phyloP scores from a whole-genome alignment of 2,113 vertebrate genomes.

The Hippocampus guttulatus region DNA sequence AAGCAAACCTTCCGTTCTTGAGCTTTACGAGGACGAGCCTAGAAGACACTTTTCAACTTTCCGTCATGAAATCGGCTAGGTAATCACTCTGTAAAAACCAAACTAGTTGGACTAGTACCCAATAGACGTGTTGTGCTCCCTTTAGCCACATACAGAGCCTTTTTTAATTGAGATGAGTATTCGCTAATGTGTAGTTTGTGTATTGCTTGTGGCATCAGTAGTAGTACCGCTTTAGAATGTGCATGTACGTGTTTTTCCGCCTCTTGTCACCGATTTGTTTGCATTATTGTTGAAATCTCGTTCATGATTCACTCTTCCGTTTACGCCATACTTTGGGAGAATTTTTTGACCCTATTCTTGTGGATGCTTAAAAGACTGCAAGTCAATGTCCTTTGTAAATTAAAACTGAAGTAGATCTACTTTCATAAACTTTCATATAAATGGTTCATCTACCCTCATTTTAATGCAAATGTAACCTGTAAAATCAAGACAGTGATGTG shows the following conservation, averaged over 20 bases:
- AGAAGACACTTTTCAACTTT: constrained; percentile 44
- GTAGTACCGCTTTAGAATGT: constrained; percentile 28
- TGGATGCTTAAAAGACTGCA: too few species aligned
- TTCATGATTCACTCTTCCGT: too few species aligned
- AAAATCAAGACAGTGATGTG: too few species aligned
- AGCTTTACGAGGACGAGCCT: constrained; percentile 59
- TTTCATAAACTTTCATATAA: too few species aligned
- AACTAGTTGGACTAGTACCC: constrained; percentile 31
- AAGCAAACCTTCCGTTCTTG: constrained; percentile 62
- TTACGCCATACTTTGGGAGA: too few species aligned
- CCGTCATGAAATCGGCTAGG: constrained; percentile 57
- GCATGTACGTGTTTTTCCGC: neutral
- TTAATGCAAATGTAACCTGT: too few species aligned
- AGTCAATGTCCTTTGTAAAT: too few species aligned
- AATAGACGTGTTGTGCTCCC: constrained; percentile 23
- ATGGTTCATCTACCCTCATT: too few species aligned
- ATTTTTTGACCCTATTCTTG: too few species aligned
- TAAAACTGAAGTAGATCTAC: too few species aligned
- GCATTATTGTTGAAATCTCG: too few species aligned
- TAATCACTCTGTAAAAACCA: constrained; percentile 50
- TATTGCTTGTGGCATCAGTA: constrained; percentile 5
- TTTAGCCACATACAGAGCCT: constrained; percentile 20
- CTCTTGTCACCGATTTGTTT: neutral
- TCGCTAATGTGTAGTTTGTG: constrained; percentile 19
- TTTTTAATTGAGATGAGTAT: neutral